phyloP scores from a whole-genome alignment of 53 echinoderm and acorn worm species.

The Apostichopus leukothele region DNA sequence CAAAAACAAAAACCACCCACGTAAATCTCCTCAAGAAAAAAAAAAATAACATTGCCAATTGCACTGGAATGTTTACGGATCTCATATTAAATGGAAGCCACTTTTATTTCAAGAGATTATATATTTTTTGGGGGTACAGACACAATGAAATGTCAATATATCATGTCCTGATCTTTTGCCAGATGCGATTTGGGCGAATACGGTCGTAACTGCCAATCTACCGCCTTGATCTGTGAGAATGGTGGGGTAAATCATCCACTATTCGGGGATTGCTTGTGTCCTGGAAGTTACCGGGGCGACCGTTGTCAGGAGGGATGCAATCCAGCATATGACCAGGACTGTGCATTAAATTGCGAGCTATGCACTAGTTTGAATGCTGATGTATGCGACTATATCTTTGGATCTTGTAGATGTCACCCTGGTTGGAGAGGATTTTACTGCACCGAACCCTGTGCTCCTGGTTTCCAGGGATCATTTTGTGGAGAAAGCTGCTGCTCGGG shows the following conservation, averaged over 20 bases:
- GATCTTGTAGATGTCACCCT: neutral
- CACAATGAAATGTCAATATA: too few relatives aligned
- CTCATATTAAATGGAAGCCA: neutral
- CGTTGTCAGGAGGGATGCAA: neutral
- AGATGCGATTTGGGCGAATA: constrained; percentile 12
- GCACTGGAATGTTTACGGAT: too few relatives aligned
- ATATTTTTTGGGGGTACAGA: neutral
- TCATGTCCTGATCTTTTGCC: neutral
- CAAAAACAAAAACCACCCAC: too few relatives aligned
- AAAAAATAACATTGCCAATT: too few relatives aligned
- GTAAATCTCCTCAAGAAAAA: too few relatives aligned
- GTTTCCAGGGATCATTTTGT: neutral
- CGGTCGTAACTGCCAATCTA: constrained; percentile 9
- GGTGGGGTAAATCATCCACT: constrained; percentile 28
- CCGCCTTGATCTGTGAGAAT: neutral
- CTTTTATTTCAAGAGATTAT: neutral
- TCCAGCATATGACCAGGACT: neutral
- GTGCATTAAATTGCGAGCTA: constrained; percentile 22
- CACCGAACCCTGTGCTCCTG: constrained; percentile 20
- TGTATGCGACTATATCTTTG: neutral
- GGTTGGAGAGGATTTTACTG: constrained; percentile 33
- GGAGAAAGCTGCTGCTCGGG: constrained; percentile 11
- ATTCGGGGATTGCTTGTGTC: constrained; percentile 9
- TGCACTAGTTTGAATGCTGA: neutral
- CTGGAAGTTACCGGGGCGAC: constrained; percentile 11